A percentile compares a stretch with the other conserved stretches of the same genome.
Evolutionary conservation across 2,113 vertebrate species (phyloP).

Genomic region (Apaloderma vittatum): DNA sequence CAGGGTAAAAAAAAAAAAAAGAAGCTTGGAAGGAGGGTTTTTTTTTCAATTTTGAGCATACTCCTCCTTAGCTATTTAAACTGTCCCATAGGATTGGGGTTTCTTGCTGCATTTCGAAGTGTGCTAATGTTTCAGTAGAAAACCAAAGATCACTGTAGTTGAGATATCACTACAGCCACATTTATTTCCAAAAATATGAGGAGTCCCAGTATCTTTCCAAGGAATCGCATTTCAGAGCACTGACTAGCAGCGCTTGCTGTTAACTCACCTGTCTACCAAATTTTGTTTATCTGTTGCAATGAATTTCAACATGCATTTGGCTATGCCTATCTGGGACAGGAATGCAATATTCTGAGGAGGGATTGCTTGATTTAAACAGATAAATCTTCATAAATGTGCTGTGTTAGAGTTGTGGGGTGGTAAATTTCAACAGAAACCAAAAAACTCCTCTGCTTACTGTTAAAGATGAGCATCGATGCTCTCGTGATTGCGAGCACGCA

Average conservation of each 20-base stretch:
- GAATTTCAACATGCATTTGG: not conserved
- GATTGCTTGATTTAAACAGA: not conserved
- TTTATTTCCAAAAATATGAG: not conserved
- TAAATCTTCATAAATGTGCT: not conserved
- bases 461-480: not conserved
- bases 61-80: constrained; percentile 34
- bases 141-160: not conserved
- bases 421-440: not conserved
- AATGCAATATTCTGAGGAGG: not conserved
- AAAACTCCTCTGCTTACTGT: not conserved
- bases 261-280: not conserved
- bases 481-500: not conserved
- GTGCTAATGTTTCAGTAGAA: constrained; percentile 44
- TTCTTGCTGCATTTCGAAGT: constrained; percentile 25
- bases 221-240: not conserved
- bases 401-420: not conserved
- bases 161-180: not conserved
- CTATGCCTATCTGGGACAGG: not conserved
- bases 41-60: constrained; percentile 2
- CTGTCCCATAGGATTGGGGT: not conserved
- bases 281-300: not conserved
- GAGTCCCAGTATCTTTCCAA: not conserved
- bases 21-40: constrained; percentile 29
- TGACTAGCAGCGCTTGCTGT: not conserved
- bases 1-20: constrained; percentile 12